phyloP scores from a whole-genome alignment of 2,888 invertebrate species.

The Epinotia nisella region DNA sequence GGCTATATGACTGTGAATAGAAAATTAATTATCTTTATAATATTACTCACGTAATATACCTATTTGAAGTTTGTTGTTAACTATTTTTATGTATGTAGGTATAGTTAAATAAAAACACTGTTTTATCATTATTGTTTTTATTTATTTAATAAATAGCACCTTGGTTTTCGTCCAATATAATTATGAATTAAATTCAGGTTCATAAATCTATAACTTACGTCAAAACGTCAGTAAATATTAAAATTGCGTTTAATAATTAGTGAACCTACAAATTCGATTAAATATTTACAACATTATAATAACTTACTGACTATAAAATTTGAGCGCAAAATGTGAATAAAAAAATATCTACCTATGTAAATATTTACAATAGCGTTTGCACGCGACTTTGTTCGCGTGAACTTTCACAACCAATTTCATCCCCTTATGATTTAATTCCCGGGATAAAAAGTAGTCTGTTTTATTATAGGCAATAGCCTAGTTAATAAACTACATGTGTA shows the following conservation, averaged over 20 bases:
- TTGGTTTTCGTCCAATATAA: background rate
- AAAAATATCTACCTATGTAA: too few relatives aligned
- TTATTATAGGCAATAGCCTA: too few relatives aligned
- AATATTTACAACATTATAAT: slow-evolving; percentile 1
- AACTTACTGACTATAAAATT: background rate
- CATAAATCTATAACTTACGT: background rate
- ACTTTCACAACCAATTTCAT: too few relatives aligned
- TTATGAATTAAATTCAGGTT: background rate
- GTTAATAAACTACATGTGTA: too few relatives aligned
- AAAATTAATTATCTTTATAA: background rate
- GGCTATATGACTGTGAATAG: background rate
- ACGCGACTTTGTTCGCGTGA: too few relatives aligned
- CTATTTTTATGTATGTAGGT: background rate
- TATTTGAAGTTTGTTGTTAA: background rate
- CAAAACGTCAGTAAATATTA: background rate
- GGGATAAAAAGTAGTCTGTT: too few relatives aligned
- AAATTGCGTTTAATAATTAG: background rate
- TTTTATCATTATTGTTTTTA: background rate
- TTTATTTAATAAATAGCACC: slow-evolving; percentile 30
- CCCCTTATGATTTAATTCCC: too few relatives aligned
- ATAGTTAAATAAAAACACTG: slow-evolving; percentile 3
- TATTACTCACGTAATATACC: too few relatives aligned
- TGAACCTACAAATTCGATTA: too few relatives aligned
- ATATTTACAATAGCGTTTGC: too few relatives aligned
- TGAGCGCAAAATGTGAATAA: slow-evolving; percentile 3